Base-by-base conservation (phyloP, 2,797 vertebrate genomes). In the Dendrocincla fuliginosa region DNA sequence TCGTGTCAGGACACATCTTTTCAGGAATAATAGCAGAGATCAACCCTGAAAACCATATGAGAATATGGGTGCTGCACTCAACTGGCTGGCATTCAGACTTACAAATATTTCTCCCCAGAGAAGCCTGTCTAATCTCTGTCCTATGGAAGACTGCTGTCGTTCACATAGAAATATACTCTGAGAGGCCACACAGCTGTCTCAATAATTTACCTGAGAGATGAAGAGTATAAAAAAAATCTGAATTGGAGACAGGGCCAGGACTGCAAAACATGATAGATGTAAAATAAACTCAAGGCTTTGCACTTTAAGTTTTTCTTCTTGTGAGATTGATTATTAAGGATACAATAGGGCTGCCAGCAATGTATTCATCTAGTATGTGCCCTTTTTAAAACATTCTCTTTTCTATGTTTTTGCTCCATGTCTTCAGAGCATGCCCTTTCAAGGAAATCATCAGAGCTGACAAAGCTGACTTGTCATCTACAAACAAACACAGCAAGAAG, bases 41-140 rank as follows among this genome's bases (percentile, higher is more conserved):
- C 27, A 71, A 41, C 27, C 32, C 52, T 50, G 73, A 79, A 85
- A 95, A 89, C 11, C 24, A 73, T 13, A 22, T 27, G 47, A 88
- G 46, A 74, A 81, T 35, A 63, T 55, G 82, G 63, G 50, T 56
- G 49, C 35, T 28, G 13, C n/a, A 61, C 56, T 91, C 81, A 87
- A 19, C 67, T 59, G 61, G 65, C 77, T 97, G 91, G 85, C 77
- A 90, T 97, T 97, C 95, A 46, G 35, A 85, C 81, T 96, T 79
- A 63, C 20, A 90, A 83, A 89, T 91, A 82, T 93, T 87, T 94
- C 69, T 81, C 64, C 56, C 42, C 35, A 16, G 84, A 94, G 85
- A 35, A 95, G 67, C 10, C 32, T 50, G 78, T 80, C 85, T 97
- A 53, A 96, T 97, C 95, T 96, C 80, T 74, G 18, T 55, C 71